These are phyloP conservation scores for Fissipunctia ypsillon DNA, from an alignment of 2,888 invertebrate species.

Conservation along the genomic window DNA sequence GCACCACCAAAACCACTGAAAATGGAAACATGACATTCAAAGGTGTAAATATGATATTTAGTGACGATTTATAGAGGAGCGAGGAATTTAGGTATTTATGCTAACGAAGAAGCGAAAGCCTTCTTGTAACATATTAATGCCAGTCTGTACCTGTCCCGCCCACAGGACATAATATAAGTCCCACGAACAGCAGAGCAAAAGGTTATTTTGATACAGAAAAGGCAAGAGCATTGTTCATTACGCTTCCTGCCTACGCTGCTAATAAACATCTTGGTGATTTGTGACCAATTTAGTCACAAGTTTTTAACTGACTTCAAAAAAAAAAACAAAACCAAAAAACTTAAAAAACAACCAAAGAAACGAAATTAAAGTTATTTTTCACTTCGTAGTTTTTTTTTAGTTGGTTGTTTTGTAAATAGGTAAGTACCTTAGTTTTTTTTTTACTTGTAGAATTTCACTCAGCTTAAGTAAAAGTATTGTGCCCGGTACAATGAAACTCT, in stretches of 20 bases:
- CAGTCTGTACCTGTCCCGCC: background rate
- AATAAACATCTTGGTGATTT: too few relatives aligned
- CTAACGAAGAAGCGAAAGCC: conserved; percentile 9
- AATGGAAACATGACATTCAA: background rate
- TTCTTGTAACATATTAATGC: conserved; percentile 29
- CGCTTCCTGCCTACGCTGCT: background rate
- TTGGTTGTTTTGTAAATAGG: too few relatives aligned
- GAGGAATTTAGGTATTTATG: conserved; percentile 24
- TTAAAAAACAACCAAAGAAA: too few relatives aligned
- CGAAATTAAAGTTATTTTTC: too few relatives aligned
- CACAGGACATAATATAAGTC: background rate
- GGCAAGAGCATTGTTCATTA: background rate
- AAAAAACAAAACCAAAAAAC: too few relatives aligned
- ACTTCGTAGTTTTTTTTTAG: too few relatives aligned
- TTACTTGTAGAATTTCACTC: too few relatives aligned
- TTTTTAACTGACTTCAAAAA: background rate
- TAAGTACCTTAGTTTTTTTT: too few relatives aligned
- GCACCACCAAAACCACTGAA: background rate
- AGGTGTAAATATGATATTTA: conserved; percentile 38
- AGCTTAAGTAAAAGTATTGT: background rate
- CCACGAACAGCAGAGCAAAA: background rate
- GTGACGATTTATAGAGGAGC: background rate
- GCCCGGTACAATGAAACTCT: conserved; percentile 11
- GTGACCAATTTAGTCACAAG: background rate
- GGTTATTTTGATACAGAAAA: background rate